Evolutionary conservation across 1,140 invertebrate genomes (phyloP), one percentile per base, ranked within the genome.

Genomic region (Phortica variegata): DNA sequence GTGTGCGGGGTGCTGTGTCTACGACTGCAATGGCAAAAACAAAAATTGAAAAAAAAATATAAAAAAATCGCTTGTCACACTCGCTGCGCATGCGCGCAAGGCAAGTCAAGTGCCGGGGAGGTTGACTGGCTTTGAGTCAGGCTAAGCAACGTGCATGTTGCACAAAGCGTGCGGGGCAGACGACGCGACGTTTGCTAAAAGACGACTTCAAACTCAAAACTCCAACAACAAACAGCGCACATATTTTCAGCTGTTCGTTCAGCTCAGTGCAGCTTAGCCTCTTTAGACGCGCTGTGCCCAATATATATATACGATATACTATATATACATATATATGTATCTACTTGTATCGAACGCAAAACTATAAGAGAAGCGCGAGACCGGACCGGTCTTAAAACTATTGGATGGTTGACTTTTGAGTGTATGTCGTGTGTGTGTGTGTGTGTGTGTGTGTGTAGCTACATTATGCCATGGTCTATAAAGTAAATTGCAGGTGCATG

Each of bases 401-500:
- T 56, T 56, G 54, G 54, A 56, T 48, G 54, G 49, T 36, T 26
- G 52, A 52, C 54, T 43, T 49, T 50, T 48, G 26, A 46, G 19
- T 19, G 16, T 15, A 17, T 52, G 38, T 37, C 36, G 29, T 41
- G n/a, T 21, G 9, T 48, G 21, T 48, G 36, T 34, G 5, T 9
- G 10, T 23, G 34, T 51, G 19, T 32, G 13, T 33, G 31, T 6
- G 41, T 54, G 36, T 53, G 41, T 54, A 63, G 63, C 57, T 55
- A 61, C 58, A 69, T 65, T 58, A 59, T 69, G 60, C 69, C 65
- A 73, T 70, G 70, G 70, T 73, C 65, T 73, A 73, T 73, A 73
- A 70, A 65, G 70, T 70, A 73, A 73, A 73, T 73, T 73, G 70
- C 70, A 73, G 70, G 70, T 73, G 70, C 70, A 73, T 73, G 70